These are phyloP conservation scores for Acridotheres tristis DNA, from an alignment of 2,797 vertebrate species.

Conservation along the genomic window DNA sequence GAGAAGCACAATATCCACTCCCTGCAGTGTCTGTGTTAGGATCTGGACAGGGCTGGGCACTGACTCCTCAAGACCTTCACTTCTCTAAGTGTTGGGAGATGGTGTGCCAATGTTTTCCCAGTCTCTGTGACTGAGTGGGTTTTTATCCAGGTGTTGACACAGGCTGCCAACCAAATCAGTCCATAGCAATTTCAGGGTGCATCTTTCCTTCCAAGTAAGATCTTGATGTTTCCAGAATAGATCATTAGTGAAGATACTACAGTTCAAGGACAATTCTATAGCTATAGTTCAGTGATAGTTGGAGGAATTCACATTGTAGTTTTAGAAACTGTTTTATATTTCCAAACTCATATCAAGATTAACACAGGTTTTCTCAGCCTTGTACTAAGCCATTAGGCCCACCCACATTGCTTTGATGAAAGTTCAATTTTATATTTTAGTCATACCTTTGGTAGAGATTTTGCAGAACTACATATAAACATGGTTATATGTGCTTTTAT, in stretches of 20 bases:
- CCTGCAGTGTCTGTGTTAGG: too few species aligned
- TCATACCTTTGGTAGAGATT: background rate
- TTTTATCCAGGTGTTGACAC: background rate
- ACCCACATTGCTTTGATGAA: background rate
- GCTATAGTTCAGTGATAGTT: background rate
- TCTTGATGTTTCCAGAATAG: background rate
- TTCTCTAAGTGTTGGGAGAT: accelerated
- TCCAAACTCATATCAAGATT: background rate
- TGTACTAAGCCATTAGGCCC: background rate
- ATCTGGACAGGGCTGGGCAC: background rate
- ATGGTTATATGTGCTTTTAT: background rate
- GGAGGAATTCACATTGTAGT: background rate
- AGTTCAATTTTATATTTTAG: background rate
- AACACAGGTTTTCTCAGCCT: background rate
- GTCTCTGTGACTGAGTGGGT: background rate
- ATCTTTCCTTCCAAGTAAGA: background rate
- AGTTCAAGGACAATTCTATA: background rate
- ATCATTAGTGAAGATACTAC: background rate
- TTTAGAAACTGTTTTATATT: background rate
- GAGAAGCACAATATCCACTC: background rate
- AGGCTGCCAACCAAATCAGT: background rate
- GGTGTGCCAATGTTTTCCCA: background rate
- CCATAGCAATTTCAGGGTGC: background rate
- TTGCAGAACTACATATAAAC: background rate
- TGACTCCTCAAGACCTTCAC: background rate